Conservation (phyloP, 2,113 vertebrate species). For the Agelaius tricolor region DNA sequence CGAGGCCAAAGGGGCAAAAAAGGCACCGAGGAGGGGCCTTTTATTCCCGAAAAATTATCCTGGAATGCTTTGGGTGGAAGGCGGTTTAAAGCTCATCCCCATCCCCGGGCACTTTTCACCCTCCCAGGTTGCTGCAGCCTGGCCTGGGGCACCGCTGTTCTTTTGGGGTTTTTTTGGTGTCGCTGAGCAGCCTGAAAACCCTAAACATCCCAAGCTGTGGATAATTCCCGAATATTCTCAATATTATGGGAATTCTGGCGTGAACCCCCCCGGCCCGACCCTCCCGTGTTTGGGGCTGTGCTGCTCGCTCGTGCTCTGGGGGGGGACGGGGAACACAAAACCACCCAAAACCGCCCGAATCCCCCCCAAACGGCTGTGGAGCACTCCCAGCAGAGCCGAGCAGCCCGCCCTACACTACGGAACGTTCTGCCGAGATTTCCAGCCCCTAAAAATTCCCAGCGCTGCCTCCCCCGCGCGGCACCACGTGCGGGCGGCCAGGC, state of each 20-base stretch:
- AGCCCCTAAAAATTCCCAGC: background rate
- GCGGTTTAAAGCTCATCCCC: background rate
- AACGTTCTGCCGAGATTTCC: background rate
- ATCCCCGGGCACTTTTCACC: accelerated
- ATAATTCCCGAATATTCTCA: background rate
- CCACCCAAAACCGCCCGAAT: accelerated
- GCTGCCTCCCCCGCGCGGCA: background rate
- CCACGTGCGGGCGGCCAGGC: background rate
- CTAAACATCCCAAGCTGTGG: background rate
- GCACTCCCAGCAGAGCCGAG: background rate
- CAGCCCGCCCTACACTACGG: background rate
- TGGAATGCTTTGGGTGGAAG: background rate
- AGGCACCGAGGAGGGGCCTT: background rate
- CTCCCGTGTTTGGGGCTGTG: background rate
- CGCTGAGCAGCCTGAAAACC: background rate
- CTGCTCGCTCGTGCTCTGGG: too few species aligned
- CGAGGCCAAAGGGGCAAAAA: background rate
- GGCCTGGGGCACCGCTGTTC: background rate
- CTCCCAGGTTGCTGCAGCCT: background rate
- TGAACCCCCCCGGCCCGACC: background rate
- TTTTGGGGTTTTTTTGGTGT: background rate
- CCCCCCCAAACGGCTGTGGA: accelerated
- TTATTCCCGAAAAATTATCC: background rate
- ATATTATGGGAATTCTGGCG: background rate
- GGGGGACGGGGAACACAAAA: background rate